These are phyloP conservation scores for Muscidifurax raptorellus DNA, from an alignment of 1,140 invertebrate genomes.

Conservation along the genomic window DNA sequence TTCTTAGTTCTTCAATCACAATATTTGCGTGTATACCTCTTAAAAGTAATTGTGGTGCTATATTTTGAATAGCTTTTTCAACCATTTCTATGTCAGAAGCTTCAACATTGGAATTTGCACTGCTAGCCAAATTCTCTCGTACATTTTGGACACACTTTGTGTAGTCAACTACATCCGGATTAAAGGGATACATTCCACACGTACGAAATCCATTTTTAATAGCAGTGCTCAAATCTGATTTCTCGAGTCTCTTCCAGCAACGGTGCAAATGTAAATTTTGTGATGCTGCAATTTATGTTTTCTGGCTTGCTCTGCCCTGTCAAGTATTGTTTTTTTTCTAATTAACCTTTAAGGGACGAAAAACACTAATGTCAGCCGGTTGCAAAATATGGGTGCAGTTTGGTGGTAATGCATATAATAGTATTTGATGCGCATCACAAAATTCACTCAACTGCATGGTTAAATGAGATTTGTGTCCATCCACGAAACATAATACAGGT, in stretches of 20 bases:
- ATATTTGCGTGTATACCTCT: too few species aligned
- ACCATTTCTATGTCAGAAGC: too few species aligned
- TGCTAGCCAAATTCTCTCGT: too few species aligned
- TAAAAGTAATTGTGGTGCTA: too few species aligned
- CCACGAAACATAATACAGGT: slow-evolving; percentile 66
- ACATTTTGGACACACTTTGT: background rate
- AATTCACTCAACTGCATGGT: slow-evolving; percentile 60
- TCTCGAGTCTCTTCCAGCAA: background rate
- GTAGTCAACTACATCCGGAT: background rate
- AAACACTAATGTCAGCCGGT: slow-evolving; percentile 63
- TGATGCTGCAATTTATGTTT: background rate
- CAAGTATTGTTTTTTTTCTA: slow-evolving; percentile 14
- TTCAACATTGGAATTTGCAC: too few species aligned
- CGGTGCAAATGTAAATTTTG: background rate
- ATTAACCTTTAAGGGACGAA: slow-evolving; percentile 59
- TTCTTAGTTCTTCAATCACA: too few species aligned
- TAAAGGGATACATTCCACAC: background rate
- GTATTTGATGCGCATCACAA: slow-evolving; percentile 60
- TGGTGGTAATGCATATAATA: slow-evolving; percentile 62
- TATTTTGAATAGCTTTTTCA: too few species aligned
- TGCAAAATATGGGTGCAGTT: slow-evolving; percentile 66
- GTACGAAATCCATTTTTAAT: background rate
- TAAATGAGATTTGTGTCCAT: slow-evolving; percentile 67
- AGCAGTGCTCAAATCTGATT: background rate
- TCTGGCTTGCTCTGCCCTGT: background rate